Percentiles rank a stretch among this genome's conserved stretches.
These are phyloP conservation scores for Ancistrus triradiatus DNA, from an alignment of 2,113 vertebrate genomes.

Conservation along the genomic window DNA sequence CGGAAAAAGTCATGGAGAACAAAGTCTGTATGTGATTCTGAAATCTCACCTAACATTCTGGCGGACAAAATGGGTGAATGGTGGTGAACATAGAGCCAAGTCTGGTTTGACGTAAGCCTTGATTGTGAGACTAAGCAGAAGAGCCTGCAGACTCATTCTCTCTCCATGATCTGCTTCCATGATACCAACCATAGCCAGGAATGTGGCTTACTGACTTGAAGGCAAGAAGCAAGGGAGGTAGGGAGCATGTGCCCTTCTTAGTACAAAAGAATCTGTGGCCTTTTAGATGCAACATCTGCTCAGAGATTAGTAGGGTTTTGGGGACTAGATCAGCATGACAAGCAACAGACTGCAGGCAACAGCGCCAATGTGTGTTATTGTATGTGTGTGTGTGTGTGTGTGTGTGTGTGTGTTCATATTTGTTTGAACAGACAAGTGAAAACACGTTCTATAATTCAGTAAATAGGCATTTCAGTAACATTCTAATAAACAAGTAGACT, in stretches of 20 bases:
- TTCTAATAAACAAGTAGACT: too few species aligned
- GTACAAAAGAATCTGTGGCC: constrained; percentile 13
- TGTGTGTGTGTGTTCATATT: too few species aligned
- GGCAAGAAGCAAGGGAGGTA: not conserved
- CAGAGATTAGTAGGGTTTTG: constrained; percentile 29
- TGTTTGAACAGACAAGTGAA: too few species aligned
- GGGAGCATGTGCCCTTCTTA: not conserved
- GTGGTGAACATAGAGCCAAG: not conserved
- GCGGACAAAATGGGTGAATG: not conserved
- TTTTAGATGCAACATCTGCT: constrained; percentile 29
- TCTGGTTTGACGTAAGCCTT: constrained; percentile 8
- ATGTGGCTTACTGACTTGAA: not conserved
- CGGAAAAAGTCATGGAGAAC: not conserved
- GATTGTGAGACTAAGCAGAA: not conserved
- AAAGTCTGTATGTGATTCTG: constrained; percentile 10
- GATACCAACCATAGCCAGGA: not conserved
- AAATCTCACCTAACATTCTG: not conserved
- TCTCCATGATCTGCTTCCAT: not conserved
- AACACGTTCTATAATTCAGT: not conserved
- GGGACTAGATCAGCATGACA: constrained; percentile 19
- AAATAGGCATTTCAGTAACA: too few species aligned
- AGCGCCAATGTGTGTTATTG: constrained; percentile 3
- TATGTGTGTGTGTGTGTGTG: constrained; percentile 9
- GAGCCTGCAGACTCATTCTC: constrained; percentile 7
- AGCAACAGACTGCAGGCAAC: constrained; percentile 11